Evolutionary conservation across 2,888 invertebrate species (phyloP), one percentile per base, ranked within the genome.

Genomic region (Eulithis prunata): DNA sequence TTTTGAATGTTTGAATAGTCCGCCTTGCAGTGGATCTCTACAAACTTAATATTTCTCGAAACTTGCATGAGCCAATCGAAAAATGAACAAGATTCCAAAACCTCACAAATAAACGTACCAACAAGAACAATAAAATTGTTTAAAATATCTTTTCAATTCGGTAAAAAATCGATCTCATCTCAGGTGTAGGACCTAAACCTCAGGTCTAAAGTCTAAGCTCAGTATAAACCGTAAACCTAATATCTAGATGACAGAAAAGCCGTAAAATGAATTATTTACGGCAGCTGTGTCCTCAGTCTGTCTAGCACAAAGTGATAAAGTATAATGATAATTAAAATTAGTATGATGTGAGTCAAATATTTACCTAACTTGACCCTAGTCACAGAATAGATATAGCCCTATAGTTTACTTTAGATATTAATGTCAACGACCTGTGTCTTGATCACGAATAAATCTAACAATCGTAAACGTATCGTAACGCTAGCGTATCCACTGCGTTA

Each of bases 221-320:
- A 41, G 43, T 56, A 66, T 61, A 62, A 70, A 66, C 58, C 71
- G 52, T 75, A 67, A 75, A 74, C 75, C 70, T 76, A 74, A 74
- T 72, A 75, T 68, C 71, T 60, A 62, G 74, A 75, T 74, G 71
- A 73, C 75, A 75, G 72, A 73, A 72, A 71, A 74, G 71, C 76
- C 77, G 64, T 85, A 82, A 85, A 83, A 73, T 75, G 72, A 78
- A 77, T 77, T 79, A 82, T 80, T 82, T 80, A 80, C 74, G 71
- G 72, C 83, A 83, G 79, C 77, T 82, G 80, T 72, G 75, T 67
- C 63, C 70, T 68, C 70, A 71, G 70, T 68, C 57, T 66, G 71
- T 73, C 71, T 73, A 69, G 69, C 66, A 51, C 67, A 69, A 75
- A 71, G 75, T 74, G 74, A 79, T 74, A 71, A 72, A 75, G 69